Evolutionary conservation across 1,140 invertebrate genomes (phyloP), one percentile per base, ranked within the genome.

Genomic region (Polypedilum vanderplanki): DNA sequence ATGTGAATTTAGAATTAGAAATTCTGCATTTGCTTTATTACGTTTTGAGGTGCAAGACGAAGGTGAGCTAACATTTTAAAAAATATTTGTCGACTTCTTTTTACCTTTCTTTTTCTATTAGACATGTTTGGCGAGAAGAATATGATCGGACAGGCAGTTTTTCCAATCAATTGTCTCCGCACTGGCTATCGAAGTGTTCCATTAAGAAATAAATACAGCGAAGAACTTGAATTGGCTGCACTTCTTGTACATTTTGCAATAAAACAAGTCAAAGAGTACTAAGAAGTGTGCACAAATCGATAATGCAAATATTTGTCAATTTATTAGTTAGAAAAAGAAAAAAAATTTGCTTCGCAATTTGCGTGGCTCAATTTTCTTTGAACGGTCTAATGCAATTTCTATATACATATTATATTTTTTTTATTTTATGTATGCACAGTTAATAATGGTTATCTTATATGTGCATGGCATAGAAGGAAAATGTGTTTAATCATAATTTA

Each of bases 51-150:
- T 99, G 0, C 91, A 97, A 82, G 97, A 99, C 83, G 97, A 98
- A 83, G 65, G 65, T 70, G 18, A 70, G 15, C 8, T 20, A 18
- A 20, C 7, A 17, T 18, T 2, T 70, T 70, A 7, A 18, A 18
- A 17, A 18, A 20, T 7, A 10, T 70, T 70, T 70, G 17, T 67
- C 18, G 7, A 8, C 9, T 18, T 20, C 17, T 70, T 70, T 70
- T 22, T 5, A 18, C 18, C 65, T 20, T 8, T 70, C 8, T 57
- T 2, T 57, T 3, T 57, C n/a, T 7, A 70, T 18, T 18, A 70
- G 98, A 99, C 82, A 95, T 98, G 85, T 99, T 99, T 85, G 96
- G 96, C 3, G 97, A 99, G 79, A 93, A 93, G 9, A 96, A 97
- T 84, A 98, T 99, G 80, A 92, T 99, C 77, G 98, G 97, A 5